phyloP scores from a whole-genome alignment of 2,797 vertebrate genomes.

The Gallinago nigripennis region DNA sequence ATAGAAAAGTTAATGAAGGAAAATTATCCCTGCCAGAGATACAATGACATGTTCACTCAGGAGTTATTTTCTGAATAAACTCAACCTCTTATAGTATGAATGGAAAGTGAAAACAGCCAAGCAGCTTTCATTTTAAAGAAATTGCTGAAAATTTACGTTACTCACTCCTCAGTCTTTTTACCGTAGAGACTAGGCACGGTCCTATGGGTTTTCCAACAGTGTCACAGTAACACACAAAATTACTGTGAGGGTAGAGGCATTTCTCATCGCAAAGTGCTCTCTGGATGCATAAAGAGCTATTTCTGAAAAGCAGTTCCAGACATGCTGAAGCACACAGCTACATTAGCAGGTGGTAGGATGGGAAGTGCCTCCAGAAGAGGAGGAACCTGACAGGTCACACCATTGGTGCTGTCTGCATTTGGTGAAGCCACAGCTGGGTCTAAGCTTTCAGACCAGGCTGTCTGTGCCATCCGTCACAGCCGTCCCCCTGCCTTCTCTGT shows the following conservation, averaged over 20 bases:
- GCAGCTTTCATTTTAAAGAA: background rate
- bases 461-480: background rate
- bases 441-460: no score
- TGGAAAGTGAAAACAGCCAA: background rate
- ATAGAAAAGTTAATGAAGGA: background rate
- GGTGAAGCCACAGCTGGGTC: background rate
- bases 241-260: background rate
- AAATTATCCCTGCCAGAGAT: background rate
- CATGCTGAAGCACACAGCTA: fast-evolving
- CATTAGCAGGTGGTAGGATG: background rate
- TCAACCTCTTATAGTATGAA: background rate
- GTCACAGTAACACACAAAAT: background rate
- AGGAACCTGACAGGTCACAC: background rate
- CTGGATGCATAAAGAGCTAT: background rate
- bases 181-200: background rate
- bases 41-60: background rate
- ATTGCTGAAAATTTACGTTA: background rate
- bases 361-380: background rate
- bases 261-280: background rate
- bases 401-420: fast-evolving
- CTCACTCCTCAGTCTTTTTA: background rate
- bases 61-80: background rate
- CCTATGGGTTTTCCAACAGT: background rate
- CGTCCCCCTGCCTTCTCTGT: background rate
- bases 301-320: background rate